Evolutionary conservation across 1,140 invertebrate genomes (phyloP), one percentile per base, ranked within the genome.

Genomic region (Protaetia brevitarsis): DNA sequence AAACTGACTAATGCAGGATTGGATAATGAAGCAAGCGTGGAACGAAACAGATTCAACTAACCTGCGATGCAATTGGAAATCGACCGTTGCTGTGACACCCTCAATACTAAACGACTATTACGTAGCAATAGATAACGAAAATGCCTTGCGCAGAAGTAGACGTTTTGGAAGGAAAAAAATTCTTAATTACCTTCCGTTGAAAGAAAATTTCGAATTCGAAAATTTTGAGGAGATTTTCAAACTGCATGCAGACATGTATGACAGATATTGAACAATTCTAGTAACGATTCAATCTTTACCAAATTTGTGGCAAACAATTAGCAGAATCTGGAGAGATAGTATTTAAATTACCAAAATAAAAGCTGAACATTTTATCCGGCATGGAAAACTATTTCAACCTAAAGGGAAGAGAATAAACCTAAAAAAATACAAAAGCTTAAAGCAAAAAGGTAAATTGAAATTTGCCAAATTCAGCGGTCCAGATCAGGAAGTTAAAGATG

Each of bases 71-170:
- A 87, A 69, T 70, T 80, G 6, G 85, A 87, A 76, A 59, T 85
- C 16, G 84, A 86, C 69, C 78, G 85, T 74, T 83, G 73, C 65
- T 66, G 74, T 1, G 78, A 82, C 56, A 83, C 83, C 2, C 76
- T 82, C 37, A 72, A 65, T 82, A 8, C 30, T 87, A 2, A 79
- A 82, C 30, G 83, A 85, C 73, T 87, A 85, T 73, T 86, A 85
- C 68, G 76, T 76, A 6, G 74, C 79, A 0, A 80, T 84, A n/a
- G 75, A 72, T 82, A n/a, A 82, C 72, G 0, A 71, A 71, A 31
- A 60, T 60, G 30, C 68, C 68, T 7, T 37, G 27, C 27, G 13
- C 29, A 10, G 64, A 65, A 21, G n/a, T n/a, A n/a, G 23, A 31
- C 10, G 13, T 27, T 58, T 26, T 64, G 7, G 11, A 62, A n/a